Evolutionary conservation across 2,113 vertebrate species (phyloP).

Genomic region (Oceanites oceanicus): DNA sequence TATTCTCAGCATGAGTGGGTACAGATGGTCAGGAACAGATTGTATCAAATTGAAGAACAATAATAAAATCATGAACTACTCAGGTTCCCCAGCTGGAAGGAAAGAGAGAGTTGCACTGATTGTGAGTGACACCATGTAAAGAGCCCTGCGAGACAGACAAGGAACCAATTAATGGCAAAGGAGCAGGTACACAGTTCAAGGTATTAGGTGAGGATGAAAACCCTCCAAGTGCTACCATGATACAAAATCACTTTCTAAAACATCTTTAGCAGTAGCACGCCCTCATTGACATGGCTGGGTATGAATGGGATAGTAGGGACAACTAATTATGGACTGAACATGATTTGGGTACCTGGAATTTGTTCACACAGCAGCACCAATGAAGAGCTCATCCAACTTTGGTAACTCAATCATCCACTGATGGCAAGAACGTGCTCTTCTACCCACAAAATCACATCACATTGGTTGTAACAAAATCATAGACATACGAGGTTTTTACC

Average conservation of each 20-base stretch:
- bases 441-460: background rate
- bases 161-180: background rate
- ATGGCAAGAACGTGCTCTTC: background rate
- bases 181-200: background rate
- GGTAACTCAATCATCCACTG: background rate
- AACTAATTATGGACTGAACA: background rate
- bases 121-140: background rate
- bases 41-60: constrained; percentile 64
- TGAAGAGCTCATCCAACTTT: background rate
- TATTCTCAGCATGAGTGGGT: constrained; percentile 52
- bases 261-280: background rate
- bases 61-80: constrained; percentile 56
- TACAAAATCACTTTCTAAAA: background rate
- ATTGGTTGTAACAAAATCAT: background rate
- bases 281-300: background rate
- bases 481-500: background rate
- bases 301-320: background rate
- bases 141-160: background rate
- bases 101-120: background rate
- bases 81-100: constrained; percentile 36
- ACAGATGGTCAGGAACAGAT: constrained; percentile 69
- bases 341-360: background rate
- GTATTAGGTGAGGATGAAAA: background rate
- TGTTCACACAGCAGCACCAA: background rate
- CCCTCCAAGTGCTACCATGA: background rate